Conservation (phyloP, 2,888 invertebrate species). For the Leptinotarsa tumamoca region DNA sequence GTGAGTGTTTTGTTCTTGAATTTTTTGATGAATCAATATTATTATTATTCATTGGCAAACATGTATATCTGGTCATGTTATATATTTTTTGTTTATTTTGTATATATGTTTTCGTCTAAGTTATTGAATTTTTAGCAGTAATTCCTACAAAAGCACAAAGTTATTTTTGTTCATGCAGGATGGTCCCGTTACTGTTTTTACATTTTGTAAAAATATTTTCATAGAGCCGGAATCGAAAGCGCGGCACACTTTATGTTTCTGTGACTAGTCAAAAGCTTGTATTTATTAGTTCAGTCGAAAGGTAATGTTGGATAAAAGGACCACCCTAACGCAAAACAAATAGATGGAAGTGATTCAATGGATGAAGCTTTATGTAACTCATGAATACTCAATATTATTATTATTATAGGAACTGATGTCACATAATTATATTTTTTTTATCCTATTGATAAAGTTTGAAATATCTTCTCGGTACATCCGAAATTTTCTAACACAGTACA, state of each 20-base stretch:
- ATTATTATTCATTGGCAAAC: conserved; percentile 32
- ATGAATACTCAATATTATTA: conserved; percentile 32
- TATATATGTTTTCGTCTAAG: conserved; percentile 48
- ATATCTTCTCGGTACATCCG: no score
- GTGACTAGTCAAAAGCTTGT: conserved; percentile 19
- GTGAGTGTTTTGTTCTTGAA: conserved; percentile 44
- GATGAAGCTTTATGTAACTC: conserved; percentile 35
- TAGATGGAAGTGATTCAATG: conserved; percentile 31
- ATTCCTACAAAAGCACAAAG: conserved; percentile 39
- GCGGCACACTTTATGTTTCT: neutral
- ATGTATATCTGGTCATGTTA: conserved; percentile 54
- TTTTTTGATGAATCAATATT: conserved; percentile 23
- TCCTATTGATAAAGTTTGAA: neutral
- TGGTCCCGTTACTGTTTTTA: conserved; percentile 17
- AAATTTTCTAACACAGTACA: no score
- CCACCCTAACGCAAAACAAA: conserved; percentile 20
- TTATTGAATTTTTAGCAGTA: conserved; percentile 49
- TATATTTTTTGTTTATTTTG: conserved; percentile 33
- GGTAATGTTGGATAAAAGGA: conserved; percentile 6
- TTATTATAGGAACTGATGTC: conserved; percentile 24
- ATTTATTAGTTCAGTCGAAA: neutral
- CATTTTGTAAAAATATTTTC: conserved; percentile 5
- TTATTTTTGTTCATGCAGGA: conserved; percentile 23
- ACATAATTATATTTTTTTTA: neutral
- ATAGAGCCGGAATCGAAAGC: neutral